phyloP scores from a whole-genome alignment of 2,888 invertebrate genomes.

The Autographa gamma region DNA sequence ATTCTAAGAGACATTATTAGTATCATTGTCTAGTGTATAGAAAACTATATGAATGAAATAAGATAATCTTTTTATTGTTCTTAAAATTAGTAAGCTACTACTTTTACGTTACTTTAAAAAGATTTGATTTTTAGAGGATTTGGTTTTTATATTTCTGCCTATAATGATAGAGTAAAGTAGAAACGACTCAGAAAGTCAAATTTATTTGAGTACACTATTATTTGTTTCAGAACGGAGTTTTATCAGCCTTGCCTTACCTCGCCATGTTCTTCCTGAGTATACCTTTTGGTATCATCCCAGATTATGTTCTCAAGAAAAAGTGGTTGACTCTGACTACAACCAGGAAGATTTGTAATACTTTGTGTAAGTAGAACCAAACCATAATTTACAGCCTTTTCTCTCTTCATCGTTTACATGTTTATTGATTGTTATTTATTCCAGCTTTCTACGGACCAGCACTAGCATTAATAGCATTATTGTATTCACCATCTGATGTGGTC shows the following conservation, averaged over 20 bases:
- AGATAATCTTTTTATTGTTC: too few relatives aligned
- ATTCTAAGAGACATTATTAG: too few relatives aligned
- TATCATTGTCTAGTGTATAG: too few relatives aligned
- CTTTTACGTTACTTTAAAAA: too few relatives aligned
- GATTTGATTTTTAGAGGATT: too few relatives aligned
- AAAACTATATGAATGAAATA: too few relatives aligned
- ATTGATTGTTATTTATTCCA: slow-evolving; percentile 50
- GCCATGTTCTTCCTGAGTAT: slow-evolving; percentile 89
- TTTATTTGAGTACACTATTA: neutral
- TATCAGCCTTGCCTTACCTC: slow-evolving; percentile 91
- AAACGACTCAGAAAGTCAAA: too few relatives aligned
- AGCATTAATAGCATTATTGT: slow-evolving; percentile 89
- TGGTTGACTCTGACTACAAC: slow-evolving; percentile 80
- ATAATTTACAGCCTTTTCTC: neutral
- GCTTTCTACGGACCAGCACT: slow-evolving; percentile 90
- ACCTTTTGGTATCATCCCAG: slow-evolving; percentile 76
- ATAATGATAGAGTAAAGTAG: too few relatives aligned
- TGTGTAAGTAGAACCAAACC: slow-evolving; percentile 54
- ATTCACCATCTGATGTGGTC: slow-evolving; percentile 79
- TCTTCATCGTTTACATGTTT: too few relatives aligned
- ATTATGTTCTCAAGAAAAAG: slow-evolving; percentile 84
- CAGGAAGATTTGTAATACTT: slow-evolving; percentile 67
- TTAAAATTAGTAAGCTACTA: too few relatives aligned
- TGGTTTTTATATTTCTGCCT: too few relatives aligned
- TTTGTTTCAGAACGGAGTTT: slow-evolving; percentile 86